phyloP scores from a whole-genome alignment of 2,113 vertebrate genomes.

The Bufo gargarizans region DNA sequence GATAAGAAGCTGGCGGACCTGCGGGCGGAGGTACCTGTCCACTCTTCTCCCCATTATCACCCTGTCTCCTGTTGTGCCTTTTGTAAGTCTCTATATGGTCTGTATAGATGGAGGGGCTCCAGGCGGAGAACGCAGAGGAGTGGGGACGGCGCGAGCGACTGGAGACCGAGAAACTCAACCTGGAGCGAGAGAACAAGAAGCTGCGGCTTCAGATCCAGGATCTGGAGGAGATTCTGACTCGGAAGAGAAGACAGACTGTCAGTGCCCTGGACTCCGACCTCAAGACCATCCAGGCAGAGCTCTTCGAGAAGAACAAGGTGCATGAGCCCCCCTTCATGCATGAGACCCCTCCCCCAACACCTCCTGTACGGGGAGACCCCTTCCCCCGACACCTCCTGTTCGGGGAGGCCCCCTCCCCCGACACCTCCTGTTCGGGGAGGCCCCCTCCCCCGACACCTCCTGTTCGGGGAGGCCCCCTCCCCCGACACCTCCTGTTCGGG shows the following conservation, averaged over 20 bases:
- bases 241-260: conserved; percentile 87
- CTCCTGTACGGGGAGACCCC: no score
- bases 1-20: conserved; percentile 96
- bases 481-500: no score
- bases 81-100: background rate
- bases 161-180: conserved; percentile 93
- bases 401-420: no score
- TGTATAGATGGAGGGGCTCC: conserved; percentile 91
- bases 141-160: conserved; percentile 93
- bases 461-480: no score
- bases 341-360: no score
- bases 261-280: conserved; percentile 90
- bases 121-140: conserved; percentile 92
- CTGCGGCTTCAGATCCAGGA: conserved; percentile 89
- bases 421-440: no score
- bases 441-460: no score
- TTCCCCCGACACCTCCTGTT: no score
- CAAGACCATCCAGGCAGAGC: conserved; percentile 88
- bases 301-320: conserved; percentile 97
- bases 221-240: conserved; percentile 90
- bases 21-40: conserved; percentile 81
- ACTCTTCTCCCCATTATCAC: background rate
- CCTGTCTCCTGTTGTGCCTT: no score
- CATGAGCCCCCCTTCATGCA: no score
- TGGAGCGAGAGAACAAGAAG: conserved; percentile 97